These are phyloP conservation scores for Engystomops pustulosus DNA, from an alignment of 2,113 vertebrate genomes.

Conservation along the genomic window DNA sequence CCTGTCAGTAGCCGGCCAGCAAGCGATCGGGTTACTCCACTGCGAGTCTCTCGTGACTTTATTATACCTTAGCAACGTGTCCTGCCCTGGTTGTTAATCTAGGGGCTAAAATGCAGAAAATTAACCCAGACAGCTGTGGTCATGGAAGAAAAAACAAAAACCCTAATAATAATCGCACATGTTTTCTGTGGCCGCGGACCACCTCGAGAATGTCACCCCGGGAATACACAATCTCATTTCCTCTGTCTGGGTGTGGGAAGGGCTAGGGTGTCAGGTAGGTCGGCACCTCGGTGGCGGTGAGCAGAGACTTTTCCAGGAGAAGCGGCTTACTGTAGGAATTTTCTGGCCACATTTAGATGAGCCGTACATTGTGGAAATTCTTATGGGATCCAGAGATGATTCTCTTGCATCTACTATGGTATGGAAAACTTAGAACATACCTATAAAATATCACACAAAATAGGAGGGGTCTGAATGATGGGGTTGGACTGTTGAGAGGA, in stretches of 20 bases:
- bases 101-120: slow-evolving; percentile 46
- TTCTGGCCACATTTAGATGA: background rate
- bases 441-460: no score
- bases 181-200: slow-evolving; percentile 13
- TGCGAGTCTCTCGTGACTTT: slow-evolving; percentile 56
- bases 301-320: background rate
- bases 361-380: no score
- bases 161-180: slow-evolving; percentile 58
- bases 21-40: slow-evolving; percentile 36
- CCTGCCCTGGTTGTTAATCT: slow-evolving; percentile 55
- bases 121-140: slow-evolving; percentile 58
- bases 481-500: no score
- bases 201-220: background rate
- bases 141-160: slow-evolving; percentile 26
- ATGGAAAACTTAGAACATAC: no score
- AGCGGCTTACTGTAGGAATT: background rate
- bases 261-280: background rate
- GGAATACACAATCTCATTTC: slow-evolving; percentile 36
- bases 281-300: background rate
- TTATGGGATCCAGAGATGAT: no score
- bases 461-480: no score
- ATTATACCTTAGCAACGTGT: slow-evolving; percentile 47
- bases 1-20: slow-evolving; percentile 56
- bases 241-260: background rate
- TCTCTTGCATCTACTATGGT: no score